Percentiles rank a stretch among this genome's conserved stretches.
Conservation (phyloP, 2,797 vertebrate genomes). For the Crotalus adamanteus region DNA sequence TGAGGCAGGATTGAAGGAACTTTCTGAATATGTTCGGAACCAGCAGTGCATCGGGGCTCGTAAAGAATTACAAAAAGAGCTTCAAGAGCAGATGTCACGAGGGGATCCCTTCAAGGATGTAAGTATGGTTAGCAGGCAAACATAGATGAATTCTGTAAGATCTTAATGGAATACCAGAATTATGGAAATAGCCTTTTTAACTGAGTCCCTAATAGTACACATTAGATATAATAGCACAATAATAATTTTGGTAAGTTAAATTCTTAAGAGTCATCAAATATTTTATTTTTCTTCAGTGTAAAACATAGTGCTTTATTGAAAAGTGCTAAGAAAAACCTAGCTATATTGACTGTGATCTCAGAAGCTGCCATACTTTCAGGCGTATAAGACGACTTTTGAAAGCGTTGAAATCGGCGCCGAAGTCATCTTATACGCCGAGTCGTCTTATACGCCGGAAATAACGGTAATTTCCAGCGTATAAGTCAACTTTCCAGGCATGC, state of each 20-base stretch:
- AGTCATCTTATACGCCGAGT: no score
- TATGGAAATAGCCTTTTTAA: not conserved
- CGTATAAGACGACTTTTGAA: no score
- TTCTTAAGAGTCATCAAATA: not conserved
- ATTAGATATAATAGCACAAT: not conserved
- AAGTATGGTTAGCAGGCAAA: conserved; percentile 42
- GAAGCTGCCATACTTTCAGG: not conserved
- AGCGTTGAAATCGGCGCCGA: no score
- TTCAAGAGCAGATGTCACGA: conserved; percentile 91
- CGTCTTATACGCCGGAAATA: no score
- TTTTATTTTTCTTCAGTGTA: not conserved
- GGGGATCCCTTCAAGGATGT: conserved; percentile 93
- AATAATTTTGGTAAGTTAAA: not conserved
- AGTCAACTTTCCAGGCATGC: no score
- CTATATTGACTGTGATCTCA: not conserved
- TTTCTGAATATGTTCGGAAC: conserved; percentile 92
- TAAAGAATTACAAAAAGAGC: conserved; percentile 93
- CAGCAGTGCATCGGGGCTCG: conserved; percentile 93
- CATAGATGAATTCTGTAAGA: not conserved
- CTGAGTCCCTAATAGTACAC: not conserved
- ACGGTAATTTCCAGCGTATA: no score
- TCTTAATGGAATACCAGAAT: not conserved
- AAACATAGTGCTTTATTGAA: not conserved
- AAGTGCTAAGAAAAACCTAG: not conserved
- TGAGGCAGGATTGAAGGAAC: conserved; percentile 92